Conservation (phyloP, 1,140 invertebrate species). For the Heliconius hewitsoni region DNA sequence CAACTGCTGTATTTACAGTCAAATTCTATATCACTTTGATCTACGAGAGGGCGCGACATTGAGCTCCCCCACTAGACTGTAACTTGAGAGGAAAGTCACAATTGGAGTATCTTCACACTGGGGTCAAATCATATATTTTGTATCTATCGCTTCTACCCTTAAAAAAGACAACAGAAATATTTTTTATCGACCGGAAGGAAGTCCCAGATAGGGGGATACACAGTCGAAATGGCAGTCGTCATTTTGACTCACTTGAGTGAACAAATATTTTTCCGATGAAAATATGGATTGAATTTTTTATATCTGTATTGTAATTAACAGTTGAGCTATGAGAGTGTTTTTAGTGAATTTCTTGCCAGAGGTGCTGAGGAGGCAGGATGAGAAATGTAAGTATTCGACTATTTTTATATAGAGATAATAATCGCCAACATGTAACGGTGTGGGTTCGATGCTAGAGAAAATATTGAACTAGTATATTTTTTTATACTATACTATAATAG, state of each 20-base stretch:
- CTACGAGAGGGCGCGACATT: too few relatives aligned
- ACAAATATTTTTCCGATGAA: background rate
- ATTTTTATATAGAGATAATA: background rate
- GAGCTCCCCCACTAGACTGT: too few relatives aligned
- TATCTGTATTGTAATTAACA: background rate
- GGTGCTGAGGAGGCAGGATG: slow-evolving; percentile 4
- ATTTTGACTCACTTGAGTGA: background rate
- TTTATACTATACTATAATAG: too few relatives aligned
- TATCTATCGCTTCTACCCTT: background rate
- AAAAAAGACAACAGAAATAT: background rate
- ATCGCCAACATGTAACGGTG: too few relatives aligned
- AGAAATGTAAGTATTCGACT: slow-evolving; percentile 12
- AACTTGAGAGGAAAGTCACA: too few relatives aligned
- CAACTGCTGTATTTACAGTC: too few relatives aligned
- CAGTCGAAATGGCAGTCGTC: background rate
- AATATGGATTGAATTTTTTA: background rate
- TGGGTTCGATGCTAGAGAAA: too few relatives aligned
- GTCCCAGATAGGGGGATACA: background rate
- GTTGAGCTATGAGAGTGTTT: slow-evolving; percentile 21
- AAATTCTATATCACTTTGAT: too few relatives aligned
- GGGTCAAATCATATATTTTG: too few relatives aligned
- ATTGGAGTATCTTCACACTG: too few relatives aligned
- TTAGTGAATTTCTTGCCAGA: slow-evolving; percentile 29
- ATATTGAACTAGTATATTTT: too few relatives aligned
- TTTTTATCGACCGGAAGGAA: slow-evolving; percentile 9